These are phyloP conservation scores for Myanophis thanlyinensis DNA, from an alignment of 2,113 vertebrate genomes.

Conservation along the genomic window DNA sequence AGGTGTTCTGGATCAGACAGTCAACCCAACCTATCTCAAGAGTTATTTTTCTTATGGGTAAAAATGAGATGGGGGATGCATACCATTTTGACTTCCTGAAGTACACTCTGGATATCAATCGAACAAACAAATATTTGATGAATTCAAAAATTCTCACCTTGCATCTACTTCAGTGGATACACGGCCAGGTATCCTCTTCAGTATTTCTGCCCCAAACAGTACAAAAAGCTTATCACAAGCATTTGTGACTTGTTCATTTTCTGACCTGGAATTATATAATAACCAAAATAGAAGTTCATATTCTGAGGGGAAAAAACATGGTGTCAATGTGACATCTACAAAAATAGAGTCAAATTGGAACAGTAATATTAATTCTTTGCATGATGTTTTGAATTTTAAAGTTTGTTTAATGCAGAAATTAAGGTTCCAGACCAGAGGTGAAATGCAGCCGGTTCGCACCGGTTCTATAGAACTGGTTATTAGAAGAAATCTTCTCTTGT, in stretches of 20 bases:
- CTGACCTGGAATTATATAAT: slow-evolving; percentile 70
- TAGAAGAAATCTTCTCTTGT: no score
- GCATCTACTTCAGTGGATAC: slow-evolving; percentile 98
- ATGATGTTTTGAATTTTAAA: neutral
- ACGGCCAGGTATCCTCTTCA: slow-evolving; percentile 94
- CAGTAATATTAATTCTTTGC: neutral
- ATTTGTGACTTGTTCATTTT: slow-evolving; percentile 86
- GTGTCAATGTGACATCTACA: neutral
- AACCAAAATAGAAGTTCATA: slow-evolving; percentile 11
- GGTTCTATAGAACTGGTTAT: no score
- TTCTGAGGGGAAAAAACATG: neutral
- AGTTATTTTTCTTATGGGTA: neutral
- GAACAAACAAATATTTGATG: neutral
- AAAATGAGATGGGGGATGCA: neutral
- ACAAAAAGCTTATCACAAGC: slow-evolving; percentile 94
- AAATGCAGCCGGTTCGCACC: no score
- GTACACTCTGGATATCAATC: neutral
- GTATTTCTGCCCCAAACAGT: slow-evolving; percentile 89
- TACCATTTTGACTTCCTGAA: neutral
- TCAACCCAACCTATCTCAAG: neutral
- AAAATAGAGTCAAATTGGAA: neutral
- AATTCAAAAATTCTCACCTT: slow-evolving; percentile 73
- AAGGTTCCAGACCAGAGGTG: neutral
- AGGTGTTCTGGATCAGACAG: neutral
- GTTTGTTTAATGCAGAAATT: neutral